Percentiles rank a stretch among this genome's conserved stretches.
Evolutionary conservation across 2,888 invertebrate genomes (phyloP).

Genomic region (Pogonocherus hispidulus): DNA sequence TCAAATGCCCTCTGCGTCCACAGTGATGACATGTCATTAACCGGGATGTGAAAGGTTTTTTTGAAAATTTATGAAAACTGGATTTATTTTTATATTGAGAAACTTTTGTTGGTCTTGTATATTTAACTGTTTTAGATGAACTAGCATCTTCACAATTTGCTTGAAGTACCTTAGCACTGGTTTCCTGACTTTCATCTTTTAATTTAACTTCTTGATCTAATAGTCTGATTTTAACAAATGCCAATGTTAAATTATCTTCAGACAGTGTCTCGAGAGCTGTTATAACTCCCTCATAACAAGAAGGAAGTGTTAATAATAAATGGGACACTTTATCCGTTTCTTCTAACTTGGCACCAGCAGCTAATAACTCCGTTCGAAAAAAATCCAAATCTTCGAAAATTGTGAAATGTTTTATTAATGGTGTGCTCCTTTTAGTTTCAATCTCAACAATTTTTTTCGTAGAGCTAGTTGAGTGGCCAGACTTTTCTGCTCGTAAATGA

Average conservation of each 20-base stretch:
- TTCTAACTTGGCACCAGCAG: slow-evolving; percentile 60
- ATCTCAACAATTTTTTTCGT: slow-evolving; percentile 49
- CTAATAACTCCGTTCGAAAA: slow-evolving; percentile 58
- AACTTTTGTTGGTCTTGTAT: not conserved
- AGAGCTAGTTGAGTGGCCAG: slow-evolving; percentile 51
- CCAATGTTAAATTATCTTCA: slow-evolving; percentile 58
- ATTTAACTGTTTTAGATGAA: not conserved
- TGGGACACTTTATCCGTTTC: slow-evolving; percentile 62
- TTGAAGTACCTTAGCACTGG: slow-evolving; percentile 8
- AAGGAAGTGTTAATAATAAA: slow-evolving; percentile 60
- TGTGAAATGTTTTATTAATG: slow-evolving; percentile 55
- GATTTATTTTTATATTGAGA: slow-evolving; percentile 1
- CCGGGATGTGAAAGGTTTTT: not conserved
- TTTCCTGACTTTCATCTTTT: not conserved
- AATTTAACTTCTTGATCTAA: slow-evolving; percentile 34
- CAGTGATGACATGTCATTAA: not conserved
- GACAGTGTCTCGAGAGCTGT: slow-evolving; percentile 62
- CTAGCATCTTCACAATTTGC: not conserved
- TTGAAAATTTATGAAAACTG: not conserved
- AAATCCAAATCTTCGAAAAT: slow-evolving; percentile 61
- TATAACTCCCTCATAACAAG: slow-evolving; percentile 61
- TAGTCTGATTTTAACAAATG: slow-evolving; percentile 58
- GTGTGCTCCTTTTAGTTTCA: slow-evolving; percentile 47
- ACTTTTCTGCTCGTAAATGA: slow-evolving; percentile 37
- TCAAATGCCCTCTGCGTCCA: not conserved